Evolutionary conservation across 2,113 vertebrate species (phyloP).

Genomic region (Tilapia sparmanii): DNA sequence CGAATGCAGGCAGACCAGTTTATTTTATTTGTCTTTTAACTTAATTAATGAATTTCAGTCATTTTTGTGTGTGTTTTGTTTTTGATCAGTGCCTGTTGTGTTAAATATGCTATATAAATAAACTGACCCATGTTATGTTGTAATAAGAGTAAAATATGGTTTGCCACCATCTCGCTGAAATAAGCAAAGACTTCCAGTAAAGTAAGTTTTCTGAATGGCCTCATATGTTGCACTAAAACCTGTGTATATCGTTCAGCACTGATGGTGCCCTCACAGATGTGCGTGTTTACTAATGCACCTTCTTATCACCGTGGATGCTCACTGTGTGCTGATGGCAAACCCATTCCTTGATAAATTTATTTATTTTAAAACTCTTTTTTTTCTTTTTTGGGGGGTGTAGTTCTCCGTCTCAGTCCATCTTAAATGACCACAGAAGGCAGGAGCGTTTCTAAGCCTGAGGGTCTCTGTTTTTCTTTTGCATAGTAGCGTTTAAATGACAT

Average conservation of each 20-base stretch:
- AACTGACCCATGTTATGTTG: not conserved
- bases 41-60: not conserved
- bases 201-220: not conserved
- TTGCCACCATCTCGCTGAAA: not conserved
- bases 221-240: not conserved
- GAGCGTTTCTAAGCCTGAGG: not conserved
- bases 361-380: not conserved
- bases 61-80: not conserved
- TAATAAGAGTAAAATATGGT: not conserved
- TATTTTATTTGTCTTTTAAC: not conserved
- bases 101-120: not conserved
- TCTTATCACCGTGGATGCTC: not conserved
- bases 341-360: not conserved
- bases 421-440: not conserved
- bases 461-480: not conserved
- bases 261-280: not conserved
- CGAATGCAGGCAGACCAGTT: not conserved
- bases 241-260: not conserved
- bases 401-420: not conserved
- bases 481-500: not conserved
- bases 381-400: not conserved
- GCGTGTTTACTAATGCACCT: not conserved
- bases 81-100: not conserved
- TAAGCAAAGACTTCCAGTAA: not conserved
- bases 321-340: not conserved